Conservation (phyloP, 2,797 vertebrate species). For the Iguana delicatissima region DNA sequence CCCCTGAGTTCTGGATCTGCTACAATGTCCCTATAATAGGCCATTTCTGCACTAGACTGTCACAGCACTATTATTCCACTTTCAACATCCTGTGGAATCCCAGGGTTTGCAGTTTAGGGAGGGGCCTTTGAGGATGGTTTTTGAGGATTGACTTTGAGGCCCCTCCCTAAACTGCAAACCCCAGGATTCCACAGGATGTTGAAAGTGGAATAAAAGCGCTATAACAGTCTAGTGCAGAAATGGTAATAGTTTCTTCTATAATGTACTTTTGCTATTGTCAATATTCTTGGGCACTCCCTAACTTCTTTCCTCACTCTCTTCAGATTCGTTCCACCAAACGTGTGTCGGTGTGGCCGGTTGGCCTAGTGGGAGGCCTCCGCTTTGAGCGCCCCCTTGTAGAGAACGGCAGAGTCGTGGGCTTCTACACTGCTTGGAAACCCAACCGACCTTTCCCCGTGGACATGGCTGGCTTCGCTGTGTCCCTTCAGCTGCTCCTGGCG, state of each 20-base stretch:
- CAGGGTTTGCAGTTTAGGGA: too few relatives aligned
- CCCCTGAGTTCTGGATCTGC: not conserved
- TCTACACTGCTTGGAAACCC: slow-evolving; percentile 93
- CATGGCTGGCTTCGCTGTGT: slow-evolving; percentile 93
- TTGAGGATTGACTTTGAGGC: too few relatives aligned
- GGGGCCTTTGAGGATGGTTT: too few relatives aligned
- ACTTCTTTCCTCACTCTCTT: not conserved
- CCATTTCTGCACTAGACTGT: too few relatives aligned
- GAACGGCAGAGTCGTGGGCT: slow-evolving; percentile 88
- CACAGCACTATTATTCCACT: too few relatives aligned
- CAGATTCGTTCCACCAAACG: slow-evolving; percentile 91
- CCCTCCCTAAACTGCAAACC: too few relatives aligned
- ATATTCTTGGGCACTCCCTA: not conserved
- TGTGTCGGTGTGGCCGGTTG: slow-evolving; percentile 93
- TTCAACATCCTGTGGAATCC: too few relatives aligned
- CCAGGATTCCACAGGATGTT: too few relatives aligned
- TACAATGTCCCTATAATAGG: not conserved
- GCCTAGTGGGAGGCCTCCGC: slow-evolving; percentile 92
- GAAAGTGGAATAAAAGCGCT: too few relatives aligned
- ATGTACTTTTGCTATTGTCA: too few relatives aligned
- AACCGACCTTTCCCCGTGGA: slow-evolving; percentile 92
- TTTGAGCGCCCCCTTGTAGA: slow-evolving; percentile 91
- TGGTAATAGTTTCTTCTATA: not conserved
- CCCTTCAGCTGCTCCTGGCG: slow-evolving; percentile 84
- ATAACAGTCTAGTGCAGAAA: too few relatives aligned